Conservation (phyloP, 2,888 invertebrate species). For the Dorcus parallelipipedus region DNA sequence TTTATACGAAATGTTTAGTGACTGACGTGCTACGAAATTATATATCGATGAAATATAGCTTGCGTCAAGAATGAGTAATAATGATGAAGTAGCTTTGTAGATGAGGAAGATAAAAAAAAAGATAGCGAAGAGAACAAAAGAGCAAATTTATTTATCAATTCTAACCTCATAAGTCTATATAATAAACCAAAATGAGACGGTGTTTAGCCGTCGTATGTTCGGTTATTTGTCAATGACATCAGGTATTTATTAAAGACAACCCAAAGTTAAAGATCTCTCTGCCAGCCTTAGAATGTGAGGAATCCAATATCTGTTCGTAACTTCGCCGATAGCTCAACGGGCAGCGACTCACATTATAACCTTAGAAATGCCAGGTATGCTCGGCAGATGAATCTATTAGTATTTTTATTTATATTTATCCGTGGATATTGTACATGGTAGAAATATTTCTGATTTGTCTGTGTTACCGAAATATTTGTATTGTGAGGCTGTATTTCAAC, state of each 20-base stretch:
- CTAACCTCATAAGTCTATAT: constrained; percentile 22
- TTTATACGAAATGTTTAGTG: too few species aligned
- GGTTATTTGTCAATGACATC: constrained; percentile 50
- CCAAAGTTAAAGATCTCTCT: constrained; percentile 45
- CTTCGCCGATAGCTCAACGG: background rate
- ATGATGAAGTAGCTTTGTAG: too few species aligned
- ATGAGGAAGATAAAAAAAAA: background rate
- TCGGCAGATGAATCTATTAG: constrained; percentile 41
- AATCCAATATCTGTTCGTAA: constrained; percentile 37
- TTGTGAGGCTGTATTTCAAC: constrained; percentile 12
- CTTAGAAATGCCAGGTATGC: constrained; percentile 38
- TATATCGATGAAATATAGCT: too few species aligned
- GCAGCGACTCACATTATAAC: constrained; percentile 37
- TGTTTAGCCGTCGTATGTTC: constrained; percentile 41
- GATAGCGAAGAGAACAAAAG: constrained; percentile 1
- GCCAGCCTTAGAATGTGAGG: constrained; percentile 43
- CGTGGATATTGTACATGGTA: constrained; percentile 20
- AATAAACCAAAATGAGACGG: constrained; percentile 41
- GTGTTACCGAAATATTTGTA: constrained; percentile 28
- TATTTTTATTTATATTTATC: constrained; percentile 14
- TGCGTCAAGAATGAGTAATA: too few species aligned
- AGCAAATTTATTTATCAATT: constrained; percentile 24
- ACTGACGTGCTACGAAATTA: too few species aligned
- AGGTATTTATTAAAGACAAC: constrained; percentile 48
- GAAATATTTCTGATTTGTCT: constrained; percentile 32